Base-by-base conservation (phyloP, 2,888 invertebrate species). In the Lordiphosa fenestrarum region DNA sequence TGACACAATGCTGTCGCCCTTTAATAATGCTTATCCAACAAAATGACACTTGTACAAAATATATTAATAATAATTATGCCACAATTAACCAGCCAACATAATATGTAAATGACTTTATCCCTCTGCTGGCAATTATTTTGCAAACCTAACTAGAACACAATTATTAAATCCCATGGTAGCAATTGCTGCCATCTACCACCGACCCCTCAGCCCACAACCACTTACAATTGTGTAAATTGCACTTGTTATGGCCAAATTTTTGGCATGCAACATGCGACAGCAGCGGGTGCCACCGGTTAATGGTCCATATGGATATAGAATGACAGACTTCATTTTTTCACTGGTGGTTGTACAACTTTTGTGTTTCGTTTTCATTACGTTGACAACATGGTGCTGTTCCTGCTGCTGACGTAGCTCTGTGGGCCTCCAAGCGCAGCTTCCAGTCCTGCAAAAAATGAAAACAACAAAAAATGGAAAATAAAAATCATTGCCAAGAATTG, bases 211-310 rank as follows among this genome's bases (percentile, higher is more conserved):
- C 53, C 38, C n/a, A 35, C 30, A 47, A 19, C 55, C 69, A 90
- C 93, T 93, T 88, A 94, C 94, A 92, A 94, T 89, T 61, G 94
- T 94, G 87, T 94, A 94, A 81, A 94, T 92, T 62, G 93, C 94
- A 86, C 94, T 93, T 66, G 92, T 93, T 84, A 94, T 92, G 50
- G 94, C 94, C 62, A 94, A 93, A 89, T 94, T 93, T 88, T 93
- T 93, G 71, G 93, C 93, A 90, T 94, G 93, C 70, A 94, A 88
- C 73, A 93, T 91, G 72, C 93, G 92, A 87, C 94, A 94, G 84
- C 90, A 93, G 78, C 90, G 90, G 73, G 89, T 88, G 59, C 89
- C 88, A 56, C 89, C 88, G 55, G 89, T 87, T 56, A 89, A 68
- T 72, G 90, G 89, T 74, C 91, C 91, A 75, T 91, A 90, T 30